Conservation (phyloP, 2,888 invertebrate species). For the Drosophila kokeensis region DNA sequence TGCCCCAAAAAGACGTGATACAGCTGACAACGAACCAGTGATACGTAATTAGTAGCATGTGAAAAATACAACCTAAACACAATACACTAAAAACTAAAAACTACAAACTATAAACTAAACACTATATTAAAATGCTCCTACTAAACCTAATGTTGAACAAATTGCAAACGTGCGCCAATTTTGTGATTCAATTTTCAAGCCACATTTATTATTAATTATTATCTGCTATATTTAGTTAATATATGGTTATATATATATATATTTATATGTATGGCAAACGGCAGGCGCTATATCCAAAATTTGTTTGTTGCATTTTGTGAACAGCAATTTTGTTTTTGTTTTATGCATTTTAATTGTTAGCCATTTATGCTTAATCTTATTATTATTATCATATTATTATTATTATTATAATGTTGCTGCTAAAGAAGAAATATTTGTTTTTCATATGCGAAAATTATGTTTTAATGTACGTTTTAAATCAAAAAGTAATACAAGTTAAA, state of each 20-base stretch:
- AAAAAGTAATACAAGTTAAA: constrained; percentile 34
- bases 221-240: constrained; percentile 28
- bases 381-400: constrained; percentile 40
- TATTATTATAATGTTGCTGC: constrained; percentile 53
- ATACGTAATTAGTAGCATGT: constrained; percentile 65
- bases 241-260: constrained; percentile 18
- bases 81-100: constrained; percentile 8
- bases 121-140: constrained; percentile 15
- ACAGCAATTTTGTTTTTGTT: constrained; percentile 73
- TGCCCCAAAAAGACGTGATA: constrained; percentile 87
- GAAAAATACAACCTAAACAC: constrained; percentile 11
- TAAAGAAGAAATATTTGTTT: constrained; percentile 40
- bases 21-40: constrained; percentile 74
- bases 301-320: constrained; percentile 65
- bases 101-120: background rate
- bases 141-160: constrained; percentile 62
- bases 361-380: constrained; percentile 66
- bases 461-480: constrained; percentile 74
- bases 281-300: constrained; percentile 58
- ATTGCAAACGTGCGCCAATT: constrained; percentile 69
- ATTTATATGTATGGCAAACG: constrained; percentile 42
- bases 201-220: constrained; percentile 59
- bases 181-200: constrained; percentile 78
- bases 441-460: constrained; percentile 49
- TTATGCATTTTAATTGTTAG: constrained; percentile 81